Evolutionary conservation across 2,797 vertebrate species (phyloP).

Genomic region (Tokudaia tokunoshimensis): DNA sequence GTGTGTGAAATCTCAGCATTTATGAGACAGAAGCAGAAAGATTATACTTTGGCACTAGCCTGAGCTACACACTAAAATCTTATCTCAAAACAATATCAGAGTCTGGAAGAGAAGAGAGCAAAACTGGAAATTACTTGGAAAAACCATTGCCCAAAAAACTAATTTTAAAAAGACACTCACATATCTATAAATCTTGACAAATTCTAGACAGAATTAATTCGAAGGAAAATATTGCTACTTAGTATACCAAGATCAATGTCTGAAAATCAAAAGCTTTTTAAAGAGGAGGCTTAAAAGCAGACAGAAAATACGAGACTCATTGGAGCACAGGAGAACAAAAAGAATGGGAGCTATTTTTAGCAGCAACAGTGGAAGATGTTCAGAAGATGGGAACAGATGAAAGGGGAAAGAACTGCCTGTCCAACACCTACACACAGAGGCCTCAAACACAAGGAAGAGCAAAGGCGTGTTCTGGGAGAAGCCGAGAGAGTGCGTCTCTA

Average conservation of each 20-base stretch:
- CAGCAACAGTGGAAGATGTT: neutral
- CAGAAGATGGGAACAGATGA: neutral
- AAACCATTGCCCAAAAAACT: neutral
- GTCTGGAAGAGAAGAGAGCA: neutral
- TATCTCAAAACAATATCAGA: neutral
- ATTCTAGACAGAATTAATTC: neutral
- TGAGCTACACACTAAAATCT: neutral
- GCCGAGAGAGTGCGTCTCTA: neutral
- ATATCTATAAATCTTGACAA: neutral
- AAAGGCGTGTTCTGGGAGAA: neutral
- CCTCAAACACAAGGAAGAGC: neutral
- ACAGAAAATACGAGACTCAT: neutral
- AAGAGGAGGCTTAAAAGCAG: neutral
- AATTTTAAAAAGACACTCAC: neutral
- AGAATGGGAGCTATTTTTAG: neutral
- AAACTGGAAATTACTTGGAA: neutral
- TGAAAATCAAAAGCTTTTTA: slow-evolving; percentile 20
- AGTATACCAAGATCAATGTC: neutral
- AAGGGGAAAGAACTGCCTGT: neutral
- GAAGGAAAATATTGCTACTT: neutral
- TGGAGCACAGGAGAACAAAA: neutral
- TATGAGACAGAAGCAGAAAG: neutral
- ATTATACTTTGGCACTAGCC: neutral
- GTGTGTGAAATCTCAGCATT: neutral
- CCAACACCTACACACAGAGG: neutral